Percentiles rank a stretch among this genome's conserved stretches.
Evolutionary conservation across 2,888 invertebrate species (phyloP).

Genomic region (Nomada lathburiana): DNA sequence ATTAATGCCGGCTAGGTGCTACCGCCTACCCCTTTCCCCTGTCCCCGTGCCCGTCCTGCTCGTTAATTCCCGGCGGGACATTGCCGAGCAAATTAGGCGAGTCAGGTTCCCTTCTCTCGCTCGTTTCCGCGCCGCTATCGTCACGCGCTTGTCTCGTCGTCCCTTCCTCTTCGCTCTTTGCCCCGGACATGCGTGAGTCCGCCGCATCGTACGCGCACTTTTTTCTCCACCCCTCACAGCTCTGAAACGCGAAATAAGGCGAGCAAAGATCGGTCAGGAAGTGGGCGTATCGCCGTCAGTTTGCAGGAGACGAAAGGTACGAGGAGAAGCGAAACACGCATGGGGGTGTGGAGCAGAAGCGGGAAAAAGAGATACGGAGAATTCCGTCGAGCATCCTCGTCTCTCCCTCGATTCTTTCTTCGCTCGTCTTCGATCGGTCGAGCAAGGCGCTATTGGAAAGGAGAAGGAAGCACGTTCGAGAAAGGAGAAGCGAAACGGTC

Average conservation of each 20-base stretch:
- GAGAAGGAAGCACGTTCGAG: not conserved
- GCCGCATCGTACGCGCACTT: not conserved
- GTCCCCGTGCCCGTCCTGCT: slow-evolving; percentile 39
- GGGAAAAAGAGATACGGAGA: not conserved
- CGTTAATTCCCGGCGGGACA: slow-evolving; percentile 69
- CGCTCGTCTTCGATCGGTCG: slow-evolving; percentile 66
- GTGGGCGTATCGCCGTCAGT: slow-evolving; percentile 80
- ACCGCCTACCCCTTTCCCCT: slow-evolving; percentile 40
- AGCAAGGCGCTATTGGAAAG: slow-evolving; percentile 78
- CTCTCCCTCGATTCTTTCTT: slow-evolving; percentile 15
- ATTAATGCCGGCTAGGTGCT: slow-evolving; percentile 77
- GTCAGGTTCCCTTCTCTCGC: slow-evolving; percentile 43
- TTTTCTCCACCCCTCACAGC: not conserved
- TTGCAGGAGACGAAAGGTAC: slow-evolving; percentile 44
- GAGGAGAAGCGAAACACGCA: slow-evolving; percentile 32
- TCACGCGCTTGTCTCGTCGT: not conserved
- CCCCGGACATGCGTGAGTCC: not conserved
- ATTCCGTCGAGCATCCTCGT: slow-evolving; percentile 4
- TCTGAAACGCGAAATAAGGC: slow-evolving; percentile 62
- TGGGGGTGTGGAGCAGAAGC: not conserved
- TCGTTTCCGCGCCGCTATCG: slow-evolving; percentile 35
- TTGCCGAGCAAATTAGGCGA: slow-evolving; percentile 70
- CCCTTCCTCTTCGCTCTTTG: not conserved
- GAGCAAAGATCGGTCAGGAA: slow-evolving; percentile 77
- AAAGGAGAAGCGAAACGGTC: not conserved